Base-by-base conservation (phyloP, 64 coral and sea anemone species). In the Trachythela sp. region DNA sequence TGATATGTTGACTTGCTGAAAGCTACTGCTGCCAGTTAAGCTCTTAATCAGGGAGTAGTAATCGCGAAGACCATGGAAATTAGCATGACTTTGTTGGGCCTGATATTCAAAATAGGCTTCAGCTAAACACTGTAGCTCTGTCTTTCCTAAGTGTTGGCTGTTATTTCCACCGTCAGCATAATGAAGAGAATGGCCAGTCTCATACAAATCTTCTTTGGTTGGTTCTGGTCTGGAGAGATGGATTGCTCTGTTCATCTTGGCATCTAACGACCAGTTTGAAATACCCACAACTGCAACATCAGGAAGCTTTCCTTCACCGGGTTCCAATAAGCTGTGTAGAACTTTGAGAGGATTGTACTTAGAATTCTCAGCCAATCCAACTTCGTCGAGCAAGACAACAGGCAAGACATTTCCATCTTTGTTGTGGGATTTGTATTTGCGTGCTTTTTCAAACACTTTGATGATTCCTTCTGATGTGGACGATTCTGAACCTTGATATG, bases 11-110 rank as follows among this genome's bases (percentile, higher is more conserved):
- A 80, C 37, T 18, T 37, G 33, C 30, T 80, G 20, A 29, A 80
- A 39, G 10, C 30, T 39, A 15, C 37, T 39, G 34, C 33, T 29
- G 4, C 75, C 33, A 37, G 33, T 80, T 22, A 80, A 36, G 34
- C 92, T 92, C 31, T 97, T 97, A 20, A 94, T 89, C 22, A 97
- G 85, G 31, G 92, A 94, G 60, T 97, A 97, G 76, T 97, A 97
- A 60, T 97, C 95, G 18, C 95, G 77, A 4, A 97, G 88, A 15
- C 95, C 95, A 32, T 97, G 95, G 48, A 97, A 97, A 59, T 97
- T 94, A 0, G 92, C 90, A 9, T 90, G 60, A 30, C 77, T 84
- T 68, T 97, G 95, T 9, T 77, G 71, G 18, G 11, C 11, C 77
- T 97, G 95, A 76, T 97, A 97, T 48, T 97, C 85, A n/a, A 68